Percentiles rank a stretch among this genome's conserved stretches.
phyloP scores from a whole-genome alignment of 2,888 invertebrate genomes.

The Atethmia centrago region DNA sequence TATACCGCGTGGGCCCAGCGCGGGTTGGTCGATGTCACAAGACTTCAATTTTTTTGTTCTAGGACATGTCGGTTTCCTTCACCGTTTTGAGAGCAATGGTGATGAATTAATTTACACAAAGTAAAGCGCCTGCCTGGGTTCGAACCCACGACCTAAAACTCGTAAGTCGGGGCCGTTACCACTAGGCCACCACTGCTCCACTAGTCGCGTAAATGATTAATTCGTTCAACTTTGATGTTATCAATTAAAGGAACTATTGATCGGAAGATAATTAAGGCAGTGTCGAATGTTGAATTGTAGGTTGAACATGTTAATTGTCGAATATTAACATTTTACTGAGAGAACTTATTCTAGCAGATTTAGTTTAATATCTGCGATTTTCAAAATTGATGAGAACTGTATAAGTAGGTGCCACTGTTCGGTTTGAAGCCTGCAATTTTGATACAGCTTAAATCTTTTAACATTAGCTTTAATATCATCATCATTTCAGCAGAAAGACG shows the following conservation, averaged over 20 bases:
- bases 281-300: slow-evolving; percentile 26
- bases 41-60: no score
- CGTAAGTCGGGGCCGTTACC: no score
- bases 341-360: background rate
- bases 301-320: slow-evolving; percentile 35
- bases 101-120: no score
- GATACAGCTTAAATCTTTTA: background rate
- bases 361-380: background rate
- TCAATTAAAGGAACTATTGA: slow-evolving; percentile 53
- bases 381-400: background rate
- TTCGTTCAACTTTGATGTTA: slow-evolving; percentile 55
- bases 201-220: slow-evolving; percentile 41
- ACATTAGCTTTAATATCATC: background rate
- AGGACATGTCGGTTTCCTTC: no score
- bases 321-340: slow-evolving; percentile 27
- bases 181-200: no score
- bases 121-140: no score
- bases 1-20: no score
- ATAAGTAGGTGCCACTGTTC: background rate
- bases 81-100: no score
- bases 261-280: slow-evolving; percentile 42
- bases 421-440: background rate
- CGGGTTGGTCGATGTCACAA: no score
- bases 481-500: no score
- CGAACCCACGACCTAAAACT: no score